A percentile compares a stretch with the other conserved stretches of the same genome.
phyloP scores from a whole-genome alignment of 1,140 invertebrate species.

The Drosophila repletoides region DNA sequence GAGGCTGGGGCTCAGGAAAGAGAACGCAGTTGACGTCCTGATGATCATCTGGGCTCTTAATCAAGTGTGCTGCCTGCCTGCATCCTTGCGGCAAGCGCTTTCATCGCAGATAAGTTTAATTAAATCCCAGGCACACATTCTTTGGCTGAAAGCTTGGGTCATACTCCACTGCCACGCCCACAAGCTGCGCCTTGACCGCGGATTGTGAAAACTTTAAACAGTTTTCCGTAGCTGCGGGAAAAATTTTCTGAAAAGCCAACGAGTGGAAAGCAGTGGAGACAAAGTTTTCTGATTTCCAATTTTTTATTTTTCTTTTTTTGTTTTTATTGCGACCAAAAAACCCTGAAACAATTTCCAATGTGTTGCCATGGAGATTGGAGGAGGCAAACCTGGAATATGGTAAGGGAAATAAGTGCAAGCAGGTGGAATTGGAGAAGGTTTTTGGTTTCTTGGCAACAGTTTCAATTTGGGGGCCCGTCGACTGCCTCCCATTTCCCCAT shows the following conservation, averaged over 20 bases:
- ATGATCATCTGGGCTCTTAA: slow-evolving; percentile 61
- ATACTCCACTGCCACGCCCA: slow-evolving; percentile 17
- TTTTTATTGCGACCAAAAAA: slow-evolving; percentile 68
- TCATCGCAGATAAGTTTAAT: slow-evolving; percentile 67
- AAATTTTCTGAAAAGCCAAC: slow-evolving; percentile 21
- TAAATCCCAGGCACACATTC: slow-evolving; percentile 54
- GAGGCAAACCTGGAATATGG: not conserved
- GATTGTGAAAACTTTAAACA: slow-evolving; percentile 50
- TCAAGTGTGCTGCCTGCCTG: slow-evolving; percentile 31
- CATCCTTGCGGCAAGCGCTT: slow-evolving; percentile 1
- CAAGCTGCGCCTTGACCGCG: slow-evolving; percentile 13
- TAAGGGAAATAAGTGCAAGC: not conserved
- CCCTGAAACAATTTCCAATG: slow-evolving; percentile 8
- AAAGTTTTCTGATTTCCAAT: slow-evolving; percentile 73
- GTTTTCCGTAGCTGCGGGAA: slow-evolving; percentile 25
- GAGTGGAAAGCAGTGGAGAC: slow-evolving; percentile 27
- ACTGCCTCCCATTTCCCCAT: slow-evolving; percentile 36
- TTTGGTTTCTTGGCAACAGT: slow-evolving; percentile 56
- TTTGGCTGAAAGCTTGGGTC: too few species aligned
- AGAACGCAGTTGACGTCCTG: slow-evolving; percentile 8
- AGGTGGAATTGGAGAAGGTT: not conserved
- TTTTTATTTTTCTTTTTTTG: too few species aligned
- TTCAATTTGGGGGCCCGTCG: slow-evolving; percentile 56
- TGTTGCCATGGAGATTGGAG: slow-evolving; percentile 23
- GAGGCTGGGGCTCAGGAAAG: not conserved